Evolutionary conservation across 2,113 vertebrate genomes (phyloP), one percentile per base, ranked within the genome.

Genomic region (Malurus elegans): DNA sequence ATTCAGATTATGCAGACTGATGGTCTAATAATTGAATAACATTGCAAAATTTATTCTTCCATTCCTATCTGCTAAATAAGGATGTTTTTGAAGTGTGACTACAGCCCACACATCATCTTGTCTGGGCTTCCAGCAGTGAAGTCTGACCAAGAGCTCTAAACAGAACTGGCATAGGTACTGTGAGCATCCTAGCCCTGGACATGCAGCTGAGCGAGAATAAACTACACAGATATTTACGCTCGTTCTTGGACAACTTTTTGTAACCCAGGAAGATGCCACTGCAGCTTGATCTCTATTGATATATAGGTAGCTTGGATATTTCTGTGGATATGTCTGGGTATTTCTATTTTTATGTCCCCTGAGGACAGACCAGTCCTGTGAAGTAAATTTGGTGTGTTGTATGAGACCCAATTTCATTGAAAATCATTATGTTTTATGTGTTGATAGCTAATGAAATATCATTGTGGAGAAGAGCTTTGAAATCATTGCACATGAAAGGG

Each of bases 61-160:
- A 40, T 69, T 93, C 18, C 74, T 67, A 7, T 86, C 38, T 94
- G 90, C 74, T 94, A 92, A 95, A 80, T 88, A 50, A 88, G 29
- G 62, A 76, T 70, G 62, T 6, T 90, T 79, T 56, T 90, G 60
- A 82, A 90, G 24, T 76, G 31, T 75, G 62, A 69, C 45, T 50
- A 16, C 47, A 79, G 71, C 79, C 62, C 54, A 85, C 62, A 53
- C 9, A 75, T 87, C 45, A 32, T 48, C 73, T 56, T 82, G 34
- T 70, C 79, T 78, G 72, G 71, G 21, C 29, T 90, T 90, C 58
- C n/a, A 86, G 51, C 38, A 83, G 51, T 4, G 17, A 72, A 71
- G 56, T 54, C 79, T 70, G 73, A 78, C 70, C 56, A 44, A 67
- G 40, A 82, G 57, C 45, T 85, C 74, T 85, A 66, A 90, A 86